Conservation (phyloP, 64 coral and sea anemone genomes). For the Porites lutea region DNA sequence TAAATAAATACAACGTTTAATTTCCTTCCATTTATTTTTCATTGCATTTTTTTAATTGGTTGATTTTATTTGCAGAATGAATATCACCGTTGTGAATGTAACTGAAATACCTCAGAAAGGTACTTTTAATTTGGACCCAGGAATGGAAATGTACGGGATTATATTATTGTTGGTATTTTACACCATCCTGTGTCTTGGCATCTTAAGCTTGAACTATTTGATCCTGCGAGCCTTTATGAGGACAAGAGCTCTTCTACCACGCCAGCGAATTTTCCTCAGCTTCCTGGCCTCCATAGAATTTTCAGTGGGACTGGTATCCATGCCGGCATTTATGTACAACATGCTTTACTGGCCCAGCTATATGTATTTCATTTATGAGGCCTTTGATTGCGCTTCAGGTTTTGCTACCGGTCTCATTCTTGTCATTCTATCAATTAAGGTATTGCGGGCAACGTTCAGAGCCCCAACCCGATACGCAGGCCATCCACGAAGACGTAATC, state of each 20-base stretch:
- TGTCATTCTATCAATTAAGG: conserved; percentile 26
- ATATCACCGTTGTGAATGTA: background rate
- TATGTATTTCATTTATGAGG: conserved; percentile 47
- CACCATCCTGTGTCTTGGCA: conserved; percentile 21
- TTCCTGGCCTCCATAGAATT: conserved; percentile 48
- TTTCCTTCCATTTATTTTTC: no score
- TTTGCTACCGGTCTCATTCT: conserved; percentile 35
- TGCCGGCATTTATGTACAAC: conserved; percentile 67
- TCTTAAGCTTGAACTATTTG: conserved; percentile 55
- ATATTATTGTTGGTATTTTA: conserved; percentile 41
- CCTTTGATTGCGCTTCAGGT: conserved; percentile 37
- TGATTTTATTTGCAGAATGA: conserved; percentile 19
- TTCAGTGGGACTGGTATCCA: conserved; percentile 47
- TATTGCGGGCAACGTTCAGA: conserved; percentile 17
- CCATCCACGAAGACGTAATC: conserved; percentile 9
- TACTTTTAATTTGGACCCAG: conserved; percentile 37
- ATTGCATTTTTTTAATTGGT: background rate
- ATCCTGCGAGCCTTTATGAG: conserved; percentile 40
- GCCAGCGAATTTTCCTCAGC: conserved; percentile 9
- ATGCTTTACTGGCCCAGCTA: conserved; percentile 44
- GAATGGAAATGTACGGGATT: conserved; percentile 30
- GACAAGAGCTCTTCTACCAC: conserved; percentile 25
- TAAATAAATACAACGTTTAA: no score
- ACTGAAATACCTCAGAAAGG: background rate
- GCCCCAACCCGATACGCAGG: conserved; percentile 7